Evolutionary conservation across 1,140 invertebrate genomes (phyloP).

Genomic region (Dinothrombium tinctorium): DNA sequence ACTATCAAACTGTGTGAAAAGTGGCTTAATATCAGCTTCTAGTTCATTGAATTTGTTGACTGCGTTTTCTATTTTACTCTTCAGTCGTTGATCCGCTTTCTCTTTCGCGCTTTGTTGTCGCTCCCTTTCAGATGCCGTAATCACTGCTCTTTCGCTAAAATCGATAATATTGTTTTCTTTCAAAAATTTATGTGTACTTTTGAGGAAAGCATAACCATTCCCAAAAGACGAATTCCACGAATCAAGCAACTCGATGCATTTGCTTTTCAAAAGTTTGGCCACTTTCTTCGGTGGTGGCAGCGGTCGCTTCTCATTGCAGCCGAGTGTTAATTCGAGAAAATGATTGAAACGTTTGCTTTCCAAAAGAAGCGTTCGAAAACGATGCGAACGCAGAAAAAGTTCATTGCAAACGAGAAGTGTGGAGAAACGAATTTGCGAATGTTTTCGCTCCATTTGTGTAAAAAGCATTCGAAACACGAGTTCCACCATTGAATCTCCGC

Average conservation of each 20-base stretch:
- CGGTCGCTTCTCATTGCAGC: slow-evolving; percentile 22
- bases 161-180: slow-evolving; percentile 19
- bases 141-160: slow-evolving; percentile 4
- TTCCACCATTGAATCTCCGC: slow-evolving; percentile 22
- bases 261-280: slow-evolving; percentile 24
- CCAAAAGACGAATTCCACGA: slow-evolving; percentile 28
- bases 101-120: slow-evolving; percentile 16
- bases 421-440: slow-evolving; percentile 31
- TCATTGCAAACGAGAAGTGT: slow-evolving; percentile 28
- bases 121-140: slow-evolving; percentile 12
- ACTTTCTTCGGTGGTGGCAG: slow-evolving; percentile 27
- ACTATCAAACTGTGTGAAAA: slow-evolving; percentile 20
- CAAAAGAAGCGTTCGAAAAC: slow-evolving; percentile 26
- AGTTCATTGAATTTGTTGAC: slow-evolving; percentile 7
- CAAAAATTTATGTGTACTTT: slow-evolving; percentile 24
- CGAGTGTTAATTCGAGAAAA: slow-evolving; percentile 25
- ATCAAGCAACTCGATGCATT: slow-evolving; percentile 24
- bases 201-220: slow-evolving; percentile 25
- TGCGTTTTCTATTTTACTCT: slow-evolving; percentile 17
- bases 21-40: slow-evolving; percentile 9
- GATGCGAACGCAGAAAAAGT: slow-evolving; percentile 29
- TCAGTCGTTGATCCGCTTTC: slow-evolving; percentile 14
- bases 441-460: slow-evolving; percentile 26
- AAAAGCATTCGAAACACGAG: slow-evolving; percentile 24
- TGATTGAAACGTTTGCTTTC: slow-evolving; percentile 24